Evolutionary conservation across 2,888 invertebrate genomes (phyloP), one percentile per base, ranked within the genome.

Genomic region (Mimachlamys varia): DNA sequence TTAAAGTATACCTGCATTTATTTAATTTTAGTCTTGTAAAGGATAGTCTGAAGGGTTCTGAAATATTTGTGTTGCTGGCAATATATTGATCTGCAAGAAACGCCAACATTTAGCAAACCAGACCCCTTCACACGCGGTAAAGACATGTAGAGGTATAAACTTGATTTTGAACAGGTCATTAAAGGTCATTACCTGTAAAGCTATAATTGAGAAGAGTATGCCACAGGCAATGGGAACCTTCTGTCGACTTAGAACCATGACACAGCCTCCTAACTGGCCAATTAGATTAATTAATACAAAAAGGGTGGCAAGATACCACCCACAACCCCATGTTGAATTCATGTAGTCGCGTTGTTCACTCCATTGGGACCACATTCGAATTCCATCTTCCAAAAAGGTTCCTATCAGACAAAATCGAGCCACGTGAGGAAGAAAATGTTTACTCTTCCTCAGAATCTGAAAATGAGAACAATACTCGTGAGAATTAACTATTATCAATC

Each of bases 311-410:
- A 99, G 97, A 97, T 99, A 98, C 89, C 98, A 98, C 88, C 99
- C 99, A 97, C 99, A 99, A 88, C 98, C 98, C 99, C 99, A 99
- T 22, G 99, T 98, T 97, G 98, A 98, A 96, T 99, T 98, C 99
- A 99, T 99, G 97, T 99, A 99, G 96, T 99, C 99, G 88, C 99
- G 97, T 97, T 99, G 99, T 96, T 99, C 99, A 90, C 98, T 98
- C 99, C 99, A 99, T 97, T 99, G 99, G 96, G 99, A 98, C 98
- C 99, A 99, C 99, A 99, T 99, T 92, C 99, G 98, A 92, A 99
- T 97, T 0, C 99, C 99, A 97, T 99, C 99, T 97, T 99, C 99
- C 93, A 99, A 97, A 97, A 99, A 99, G 95, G 99, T 99, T 95
- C 99, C 99, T 96, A 99, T 99, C 92, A 99, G 98, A 97, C 99